phyloP scores from a whole-genome alignment of 2,113 vertebrate species.

The Melospiza melodia region DNA sequence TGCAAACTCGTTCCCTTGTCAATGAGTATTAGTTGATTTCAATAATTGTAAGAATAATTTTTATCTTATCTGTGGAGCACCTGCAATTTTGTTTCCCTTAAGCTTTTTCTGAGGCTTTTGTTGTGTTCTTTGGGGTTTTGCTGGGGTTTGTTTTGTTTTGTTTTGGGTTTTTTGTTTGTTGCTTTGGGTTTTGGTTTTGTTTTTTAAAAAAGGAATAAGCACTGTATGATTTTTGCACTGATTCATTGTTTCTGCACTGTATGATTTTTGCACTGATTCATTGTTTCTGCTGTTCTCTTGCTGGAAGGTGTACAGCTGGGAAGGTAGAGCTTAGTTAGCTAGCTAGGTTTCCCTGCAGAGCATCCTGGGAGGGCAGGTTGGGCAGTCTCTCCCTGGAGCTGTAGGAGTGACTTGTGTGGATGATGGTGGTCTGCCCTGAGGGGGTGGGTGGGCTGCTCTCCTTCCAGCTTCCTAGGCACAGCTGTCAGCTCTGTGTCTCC shows the following conservation, averaged over 20 bases:
- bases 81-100: neutral
- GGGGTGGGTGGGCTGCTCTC: neutral
- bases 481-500: rapidly evolving
- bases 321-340: neutral
- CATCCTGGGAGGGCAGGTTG: neutral
- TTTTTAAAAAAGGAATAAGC: neutral
- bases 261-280: neutral
- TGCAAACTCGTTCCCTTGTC: neutral
- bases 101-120: neutral
- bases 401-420: rapidly evolving
- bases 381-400: rapidly evolving
- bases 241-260: neutral
- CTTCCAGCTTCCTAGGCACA: neutral
- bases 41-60: neutral
- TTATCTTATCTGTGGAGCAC: neutral
- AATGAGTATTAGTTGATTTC: neutral
- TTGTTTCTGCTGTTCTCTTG: neutral
- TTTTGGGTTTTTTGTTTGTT: neutral
- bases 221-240: neutral
- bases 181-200: neutral
- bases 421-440: neutral
- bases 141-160: neutral
- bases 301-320: neutral
- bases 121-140: neutral
- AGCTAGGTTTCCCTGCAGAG: neutral